A percentile compares a stretch with the other conserved stretches of the same genome.
These are phyloP conservation scores for Callocephalon fimbriatum DNA, from an alignment of 2,113 vertebrate species.

Conservation along the genomic window DNA sequence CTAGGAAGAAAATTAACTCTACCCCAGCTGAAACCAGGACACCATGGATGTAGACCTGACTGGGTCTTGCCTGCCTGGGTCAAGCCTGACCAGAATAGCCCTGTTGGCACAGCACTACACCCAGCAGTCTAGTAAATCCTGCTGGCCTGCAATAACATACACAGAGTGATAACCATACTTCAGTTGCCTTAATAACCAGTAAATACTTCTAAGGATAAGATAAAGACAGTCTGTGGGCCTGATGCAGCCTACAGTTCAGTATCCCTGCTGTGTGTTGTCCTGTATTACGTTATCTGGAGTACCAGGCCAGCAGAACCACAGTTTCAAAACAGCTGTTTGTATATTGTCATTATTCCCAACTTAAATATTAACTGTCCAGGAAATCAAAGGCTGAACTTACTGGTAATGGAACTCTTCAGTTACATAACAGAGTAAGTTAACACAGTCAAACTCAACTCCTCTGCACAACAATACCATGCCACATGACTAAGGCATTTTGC, in stretches of 20 bases:
- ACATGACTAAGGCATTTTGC: background rate
- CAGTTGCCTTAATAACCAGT: background rate
- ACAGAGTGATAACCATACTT: background rate
- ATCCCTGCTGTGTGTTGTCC: background rate
- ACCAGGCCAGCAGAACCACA: background rate
- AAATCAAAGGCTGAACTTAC: constrained; percentile 12
- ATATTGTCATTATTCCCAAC: background rate
- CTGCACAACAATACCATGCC: accelerated
- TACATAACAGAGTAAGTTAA: background rate
- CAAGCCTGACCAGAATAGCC: background rate
- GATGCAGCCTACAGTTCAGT: background rate
- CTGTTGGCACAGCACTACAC: background rate
- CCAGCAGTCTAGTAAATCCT: background rate
- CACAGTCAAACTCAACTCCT: background rate
- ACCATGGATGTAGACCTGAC: background rate
- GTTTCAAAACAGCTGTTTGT: background rate
- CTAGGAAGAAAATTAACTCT: background rate
- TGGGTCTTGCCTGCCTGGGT: background rate
- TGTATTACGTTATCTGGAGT: background rate
- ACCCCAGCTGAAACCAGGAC: background rate
- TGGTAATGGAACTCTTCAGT: background rate
- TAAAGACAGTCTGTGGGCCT: background rate
- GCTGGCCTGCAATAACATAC: background rate
- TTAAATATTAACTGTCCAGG: background rate
- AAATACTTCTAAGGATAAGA: background rate